Evolutionary conservation across 2,888 invertebrate genomes (phyloP).

Genomic region (Operophtera brumata): DNA sequence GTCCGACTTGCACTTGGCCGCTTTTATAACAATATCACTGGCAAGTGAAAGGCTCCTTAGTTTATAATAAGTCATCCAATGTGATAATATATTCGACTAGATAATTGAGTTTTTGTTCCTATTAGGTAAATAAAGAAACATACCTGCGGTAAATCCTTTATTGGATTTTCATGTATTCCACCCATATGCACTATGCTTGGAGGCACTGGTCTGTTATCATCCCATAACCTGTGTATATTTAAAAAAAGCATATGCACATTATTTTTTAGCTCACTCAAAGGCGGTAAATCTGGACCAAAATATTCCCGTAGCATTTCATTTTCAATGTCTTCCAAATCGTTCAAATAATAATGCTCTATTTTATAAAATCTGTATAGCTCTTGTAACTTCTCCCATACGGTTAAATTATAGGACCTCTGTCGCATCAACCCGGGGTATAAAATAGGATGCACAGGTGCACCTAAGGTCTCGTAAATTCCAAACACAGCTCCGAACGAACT

Average conservation of each 20-base stretch:
- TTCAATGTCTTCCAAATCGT: constrained; percentile 4
- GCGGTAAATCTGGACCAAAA: constrained; percentile 24
- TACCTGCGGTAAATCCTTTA: constrained; percentile 40
- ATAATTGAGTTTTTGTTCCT: background rate
- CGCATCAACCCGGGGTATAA: constrained; percentile 32
- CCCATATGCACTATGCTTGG: constrained; percentile 45
- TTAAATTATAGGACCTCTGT: constrained; percentile 15
- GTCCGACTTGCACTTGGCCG: no score
- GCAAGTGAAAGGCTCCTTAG: no score
- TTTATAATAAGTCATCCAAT: no score
- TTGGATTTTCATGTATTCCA: constrained; percentile 44
- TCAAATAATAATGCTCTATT: constrained; percentile 1
- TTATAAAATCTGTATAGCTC: constrained; percentile 13
- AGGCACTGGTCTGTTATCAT: constrained; percentile 37
- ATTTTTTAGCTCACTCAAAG: constrained; percentile 26
- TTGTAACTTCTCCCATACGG: constrained; percentile 5
- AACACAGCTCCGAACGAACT: constrained; percentile 40
- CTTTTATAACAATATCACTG: no score
- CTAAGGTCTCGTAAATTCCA: constrained; percentile 10
- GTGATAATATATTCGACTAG: no score
- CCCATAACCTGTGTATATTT: constrained; percentile 37
- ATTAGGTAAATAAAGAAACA: background rate
- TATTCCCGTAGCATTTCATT: constrained; percentile 11
- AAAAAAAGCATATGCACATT: constrained; percentile 39
- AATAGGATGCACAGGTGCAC: constrained; percentile 36